phyloP scores from a whole-genome alignment of 2,113 vertebrate genomes.

The Dendrocopos noguchii region DNA sequence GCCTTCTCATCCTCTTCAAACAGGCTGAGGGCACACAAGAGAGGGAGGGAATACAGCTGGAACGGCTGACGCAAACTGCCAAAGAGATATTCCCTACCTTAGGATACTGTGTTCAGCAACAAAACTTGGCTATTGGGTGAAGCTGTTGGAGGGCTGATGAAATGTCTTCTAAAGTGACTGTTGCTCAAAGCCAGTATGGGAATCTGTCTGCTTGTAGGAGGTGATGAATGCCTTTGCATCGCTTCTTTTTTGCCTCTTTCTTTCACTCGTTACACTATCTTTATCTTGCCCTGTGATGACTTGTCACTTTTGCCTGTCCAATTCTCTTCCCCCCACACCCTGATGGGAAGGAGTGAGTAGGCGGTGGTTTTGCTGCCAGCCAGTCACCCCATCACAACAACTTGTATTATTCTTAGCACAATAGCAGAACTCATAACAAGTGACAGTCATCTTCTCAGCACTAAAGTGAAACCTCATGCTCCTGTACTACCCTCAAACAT shows the following conservation, averaged over 20 bases:
- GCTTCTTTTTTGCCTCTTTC: background rate
- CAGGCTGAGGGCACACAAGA: background rate
- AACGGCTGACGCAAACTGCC: background rate
- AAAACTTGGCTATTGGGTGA: background rate
- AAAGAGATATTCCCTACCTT: background rate
- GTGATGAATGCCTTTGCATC: background rate
- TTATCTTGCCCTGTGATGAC: fast-evolving
- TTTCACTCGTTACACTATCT: background rate
- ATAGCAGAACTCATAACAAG: background rate
- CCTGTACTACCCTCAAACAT: no score
- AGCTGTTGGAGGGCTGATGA: background rate
- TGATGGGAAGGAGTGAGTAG: background rate
- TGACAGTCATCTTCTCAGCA: background rate
- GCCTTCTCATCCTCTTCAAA: fast-evolving
- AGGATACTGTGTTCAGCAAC: background rate
- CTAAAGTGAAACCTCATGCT: background rate
- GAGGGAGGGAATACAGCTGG: background rate
- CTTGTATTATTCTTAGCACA: background rate
- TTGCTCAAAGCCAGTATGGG: background rate
- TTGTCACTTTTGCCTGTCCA: background rate
- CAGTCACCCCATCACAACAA: background rate
- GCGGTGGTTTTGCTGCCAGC: background rate
- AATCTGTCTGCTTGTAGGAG: background rate
- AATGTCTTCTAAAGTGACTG: background rate
- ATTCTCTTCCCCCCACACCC: background rate